Conservation (phyloP, 2,797 vertebrate genomes). For the Gymnodraco acuticeps region DNA sequence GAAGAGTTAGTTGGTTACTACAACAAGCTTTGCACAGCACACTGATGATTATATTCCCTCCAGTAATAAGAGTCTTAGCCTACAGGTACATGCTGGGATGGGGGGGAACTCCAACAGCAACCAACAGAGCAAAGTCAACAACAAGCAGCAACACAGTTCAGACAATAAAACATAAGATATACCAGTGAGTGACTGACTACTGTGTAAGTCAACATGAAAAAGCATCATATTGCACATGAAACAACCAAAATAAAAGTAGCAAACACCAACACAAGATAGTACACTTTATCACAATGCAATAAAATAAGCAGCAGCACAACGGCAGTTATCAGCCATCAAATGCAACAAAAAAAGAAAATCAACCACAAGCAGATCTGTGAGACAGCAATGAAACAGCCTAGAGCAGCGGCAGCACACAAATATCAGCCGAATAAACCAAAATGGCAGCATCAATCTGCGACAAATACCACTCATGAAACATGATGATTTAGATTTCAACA, state of each 20-base stretch:
- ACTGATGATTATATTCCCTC: neutral
- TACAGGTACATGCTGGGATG: neutral
- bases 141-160: neutral
- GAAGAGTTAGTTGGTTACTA: neutral
- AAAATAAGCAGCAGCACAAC: neutral
- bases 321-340: neutral
- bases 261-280: neutral
- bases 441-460: neutral
- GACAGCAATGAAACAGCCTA: neutral
- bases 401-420: neutral
- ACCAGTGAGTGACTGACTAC: neutral
- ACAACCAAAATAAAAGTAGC: neutral
- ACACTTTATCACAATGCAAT: neutral
- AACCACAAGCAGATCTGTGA: conserved; percentile 1
- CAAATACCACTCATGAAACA: neutral
- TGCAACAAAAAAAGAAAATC: neutral
- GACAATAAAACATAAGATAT: neutral
- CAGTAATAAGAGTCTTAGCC: no score
- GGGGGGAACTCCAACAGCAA: neutral
- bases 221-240: neutral
- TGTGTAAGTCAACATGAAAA: neutral
- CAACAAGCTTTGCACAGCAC: neutral
- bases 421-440: neutral
- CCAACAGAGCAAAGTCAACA: neutral
- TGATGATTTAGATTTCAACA: neutral